Evolutionary conservation across 2,888 invertebrate genomes (phyloP).

Genomic region (Portevinia maculata): DNA sequence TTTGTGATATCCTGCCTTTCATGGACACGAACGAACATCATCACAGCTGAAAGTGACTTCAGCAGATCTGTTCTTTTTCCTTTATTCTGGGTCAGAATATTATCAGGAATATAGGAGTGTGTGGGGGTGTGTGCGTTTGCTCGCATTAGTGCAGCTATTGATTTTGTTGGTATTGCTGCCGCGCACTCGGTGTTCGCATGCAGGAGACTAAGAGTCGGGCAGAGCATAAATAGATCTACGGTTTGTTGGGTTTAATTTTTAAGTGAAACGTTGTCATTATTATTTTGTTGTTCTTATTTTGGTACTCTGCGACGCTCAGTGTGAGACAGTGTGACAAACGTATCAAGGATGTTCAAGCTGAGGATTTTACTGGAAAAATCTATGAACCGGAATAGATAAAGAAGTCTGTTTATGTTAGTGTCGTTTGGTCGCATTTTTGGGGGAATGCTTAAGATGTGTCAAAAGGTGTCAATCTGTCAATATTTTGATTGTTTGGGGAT

Average conservation of each 20-base stretch:
- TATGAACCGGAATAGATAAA: neutral
- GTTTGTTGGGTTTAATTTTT: conserved; percentile 36
- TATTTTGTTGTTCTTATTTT: neutral
- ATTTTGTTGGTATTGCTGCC: conserved; percentile 40
- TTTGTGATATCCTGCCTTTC: conserved; percentile 30
- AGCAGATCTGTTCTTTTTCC: conserved; percentile 36
- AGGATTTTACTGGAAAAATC: neutral
- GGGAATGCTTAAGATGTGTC: neutral
- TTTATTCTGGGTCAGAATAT: conserved; percentile 59
- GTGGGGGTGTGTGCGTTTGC: conserved; percentile 8
- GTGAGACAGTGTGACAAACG: conserved; percentile 19
- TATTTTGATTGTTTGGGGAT: too few relatives aligned
- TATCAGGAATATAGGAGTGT: neutral
- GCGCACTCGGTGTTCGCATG: conserved; percentile 30
- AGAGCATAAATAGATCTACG: conserved; percentile 45
- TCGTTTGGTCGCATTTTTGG: neutral
- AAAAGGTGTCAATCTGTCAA: too few relatives aligned
- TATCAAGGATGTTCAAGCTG: conserved; percentile 14
- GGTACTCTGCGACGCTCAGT: conserved; percentile 3
- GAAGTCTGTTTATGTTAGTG: neutral
- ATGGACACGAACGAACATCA: conserved; percentile 24
- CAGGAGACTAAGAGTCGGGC: conserved; percentile 27
- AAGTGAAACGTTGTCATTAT: conserved; percentile 14
- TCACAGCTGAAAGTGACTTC: conserved; percentile 48
- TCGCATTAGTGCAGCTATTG: conserved; percentile 60